Evolutionary conservation across 2,113 vertebrate genomes (phyloP), one percentile per base, ranked within the genome.

Genomic region (Tachycineta bicolor): DNA sequence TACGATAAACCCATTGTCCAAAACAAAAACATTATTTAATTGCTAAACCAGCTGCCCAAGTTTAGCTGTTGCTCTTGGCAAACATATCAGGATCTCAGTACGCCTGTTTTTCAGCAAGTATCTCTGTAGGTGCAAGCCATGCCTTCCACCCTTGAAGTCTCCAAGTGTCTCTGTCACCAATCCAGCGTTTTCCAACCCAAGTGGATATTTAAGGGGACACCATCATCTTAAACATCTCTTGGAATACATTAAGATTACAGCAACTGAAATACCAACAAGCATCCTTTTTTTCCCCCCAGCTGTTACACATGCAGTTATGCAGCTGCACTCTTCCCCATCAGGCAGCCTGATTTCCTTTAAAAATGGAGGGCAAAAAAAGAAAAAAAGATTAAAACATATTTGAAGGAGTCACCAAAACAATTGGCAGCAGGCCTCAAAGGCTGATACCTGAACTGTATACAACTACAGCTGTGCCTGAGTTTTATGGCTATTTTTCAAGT

Each of bases 1-100:
- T 93, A 74, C 1, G 14, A 95, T 92, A 96, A 86, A 64, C 8
- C 56, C 71, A 88, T 74, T 93, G 93, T 96, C 92, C 76, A 92
- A 92, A 96, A 92, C 88, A 92, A 94, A 93, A 94, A 46, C 69
- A 63, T 37, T 64, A 46, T 82, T 34, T 90, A 88, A 96, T 89
- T 83, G 90, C 96, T 94, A 92, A 95, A 94, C 75, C 92, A 96
- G 92, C 93, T 86, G 90, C 82, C 58, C 70, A 67, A 73, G 80
- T 77, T 87, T 52, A 77, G 85, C 80, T 21, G 16, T 68, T 34
- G 67, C 83, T 96, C 52, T 88, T 78, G 86, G 96, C 88, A 90
- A 86, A 88, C 7, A 0, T 8, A 9, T 34, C 90, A 87, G 83
- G 86, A 93, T 77, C 82, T 44, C 55, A 21, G 55, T 37, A 63